Evolutionary conservation across 1,140 invertebrate genomes (phyloP), one percentile per base, ranked within the genome.

Genomic region (Eumeta japonica): DNA sequence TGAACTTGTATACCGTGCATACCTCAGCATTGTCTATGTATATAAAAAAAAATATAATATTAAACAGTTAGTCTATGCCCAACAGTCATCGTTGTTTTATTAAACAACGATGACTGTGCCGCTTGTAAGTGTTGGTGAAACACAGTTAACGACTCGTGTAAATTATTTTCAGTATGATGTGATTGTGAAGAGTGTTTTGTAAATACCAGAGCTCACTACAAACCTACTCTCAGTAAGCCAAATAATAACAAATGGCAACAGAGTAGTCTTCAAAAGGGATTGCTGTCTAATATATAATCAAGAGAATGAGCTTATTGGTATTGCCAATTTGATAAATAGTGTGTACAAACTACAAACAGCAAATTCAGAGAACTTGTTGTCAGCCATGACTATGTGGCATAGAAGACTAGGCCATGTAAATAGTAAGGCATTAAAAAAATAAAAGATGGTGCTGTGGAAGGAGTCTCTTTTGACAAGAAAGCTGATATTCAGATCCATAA

Each of bases 171-270:
- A 41, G 18, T 38, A 40, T 35, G 37, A 51, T 5, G 20, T 51
- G 11, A 28, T 19, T 16, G 38, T 51, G 13, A 41, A 47, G 16
- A 38, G 45, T 19, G 41, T 52, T 9, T 39, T 55, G 14, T 59
- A 36, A 27, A 40, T 58, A 39, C 54, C 51, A 3, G 39, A 42
- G n/a, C 35, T 58, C 18, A 46, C 49, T 1, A 52, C 46, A 41
- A 53, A 55, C 30, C 36, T 50, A 3, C 27, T 52, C 9, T 49
- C 43, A 18, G 50, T 58, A 17, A 53, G 52, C 39, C 20, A 52
- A 29, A 18, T 59, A 2, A 52, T 55, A 11, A 37, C 20, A 14
- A 57, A 53, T 27, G 52, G 56, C 7, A 61, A 56, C 28, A 41
- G 19, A 39, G 50, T 56, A 10, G 11, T 14, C 4, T 52, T 52